A percentile compares a stretch with the other conserved stretches of the same genome.
Conservation (phyloP, 2,113 vertebrate genomes). For the Haemorhous mexicanus region DNA sequence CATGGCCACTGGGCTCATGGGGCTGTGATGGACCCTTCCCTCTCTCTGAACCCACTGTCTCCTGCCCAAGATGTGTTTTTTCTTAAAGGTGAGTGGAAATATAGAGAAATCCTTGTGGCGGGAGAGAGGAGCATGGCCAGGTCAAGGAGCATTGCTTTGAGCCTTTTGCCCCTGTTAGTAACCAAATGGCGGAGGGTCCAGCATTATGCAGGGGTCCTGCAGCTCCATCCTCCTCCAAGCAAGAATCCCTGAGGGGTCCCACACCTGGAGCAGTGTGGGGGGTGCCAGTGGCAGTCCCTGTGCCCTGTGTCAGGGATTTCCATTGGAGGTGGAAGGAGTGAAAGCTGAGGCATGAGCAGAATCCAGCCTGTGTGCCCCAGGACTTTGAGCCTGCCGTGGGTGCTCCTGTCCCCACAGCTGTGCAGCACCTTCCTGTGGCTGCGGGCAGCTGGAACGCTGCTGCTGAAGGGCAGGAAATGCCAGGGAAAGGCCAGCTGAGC, state of each 20-base stretch:
- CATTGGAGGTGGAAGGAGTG: not conserved
- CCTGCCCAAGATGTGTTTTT: fast-evolving
- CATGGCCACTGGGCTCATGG: fast-evolving
- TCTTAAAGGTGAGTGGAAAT: not conserved
- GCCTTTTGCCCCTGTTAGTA: not conserved
- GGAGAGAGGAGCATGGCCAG: not conserved
- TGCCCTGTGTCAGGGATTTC: not conserved
- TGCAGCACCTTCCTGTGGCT: fast-evolving
- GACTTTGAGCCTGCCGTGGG: fast-evolving
- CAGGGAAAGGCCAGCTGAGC: not conserved
- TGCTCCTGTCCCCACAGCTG: not conserved
- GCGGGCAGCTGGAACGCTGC: fast-evolving
- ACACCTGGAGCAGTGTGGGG: not conserved
- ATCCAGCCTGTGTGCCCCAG: not conserved
- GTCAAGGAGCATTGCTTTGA: not conserved
- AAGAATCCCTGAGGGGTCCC: not conserved
- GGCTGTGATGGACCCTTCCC: not conserved
- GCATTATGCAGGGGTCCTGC: not conserved
- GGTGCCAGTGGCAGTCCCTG: not conserved
- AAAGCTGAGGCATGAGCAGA: not conserved
- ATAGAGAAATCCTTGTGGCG: not conserved
- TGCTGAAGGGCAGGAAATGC: not conserved
- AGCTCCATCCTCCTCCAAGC: not conserved
- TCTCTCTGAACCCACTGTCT: not conserved
- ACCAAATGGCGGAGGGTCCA: not conserved